Base-by-base conservation (phyloP, 2,888 invertebrate genomes). In the Platycheirus albimanus region DNA sequence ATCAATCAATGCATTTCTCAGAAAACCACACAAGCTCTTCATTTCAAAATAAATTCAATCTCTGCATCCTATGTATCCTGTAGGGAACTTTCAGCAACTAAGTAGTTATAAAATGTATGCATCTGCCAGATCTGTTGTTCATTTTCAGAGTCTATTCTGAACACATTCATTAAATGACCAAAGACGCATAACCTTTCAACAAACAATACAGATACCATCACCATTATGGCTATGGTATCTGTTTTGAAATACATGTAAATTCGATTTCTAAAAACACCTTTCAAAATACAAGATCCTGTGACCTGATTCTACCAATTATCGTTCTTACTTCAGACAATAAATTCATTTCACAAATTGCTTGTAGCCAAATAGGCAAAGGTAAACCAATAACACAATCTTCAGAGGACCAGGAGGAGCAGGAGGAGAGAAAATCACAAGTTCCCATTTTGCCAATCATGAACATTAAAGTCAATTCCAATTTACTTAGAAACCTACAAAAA, bases 381-480 rank as follows among this genome's bases (percentile, higher is more conserved):
- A 58, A 70, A 71, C 63, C 51, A 49, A 74, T 63, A 70, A 58
- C 15, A 41, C n/a, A n/a, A n/a, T n/a, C n/a, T n/a, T n/a, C n/a
- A n/a, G n/a, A n/a, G n/a, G n/a, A 64, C 51, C 63, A 0, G 51
- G 30, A 33, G 54, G 41, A 67, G n/a, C n/a, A n/a, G n/a, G n/a
- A n/a, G n/a, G n/a, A n/a, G n/a, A n/a, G 56, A 72, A 72, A 77
- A 67, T 72, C 77, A 56, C 63, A 54, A 30, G 54, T 64, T 78
- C 69, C 58, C 72, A 83, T n/a, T n/a, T n/a, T n/a, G n/a, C n/a
- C n/a, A n/a, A n/a, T n/a, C n/a, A 72, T 83, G 63, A 78, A 28
- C 78, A 72, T 58, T 72, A 51, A 67, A 83, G 72, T 72, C 69
- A 72, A 77, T 83, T 83, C 47, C 69, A 64, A 78, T 78, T 83